Percentiles rank a stretch among this genome's conserved stretches.
Evolutionary conservation across 2,888 invertebrate species (phyloP).

Genomic region (Brassicogethes aeneus): DNA sequence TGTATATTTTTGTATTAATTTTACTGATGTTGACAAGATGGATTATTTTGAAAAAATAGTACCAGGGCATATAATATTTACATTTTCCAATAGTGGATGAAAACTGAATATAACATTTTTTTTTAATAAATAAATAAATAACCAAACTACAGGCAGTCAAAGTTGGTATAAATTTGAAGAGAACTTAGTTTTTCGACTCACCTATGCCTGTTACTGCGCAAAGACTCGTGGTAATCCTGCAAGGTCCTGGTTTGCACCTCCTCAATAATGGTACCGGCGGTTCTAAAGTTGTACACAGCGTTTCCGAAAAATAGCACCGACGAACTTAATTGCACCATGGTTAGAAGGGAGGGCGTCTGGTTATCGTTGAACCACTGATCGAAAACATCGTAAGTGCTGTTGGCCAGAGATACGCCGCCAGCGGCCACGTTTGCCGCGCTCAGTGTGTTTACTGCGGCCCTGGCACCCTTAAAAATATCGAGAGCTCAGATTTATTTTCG

Average conservation of each 20-base stretch:
- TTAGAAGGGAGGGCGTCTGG: constrained; percentile 37
- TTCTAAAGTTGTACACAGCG: constrained; percentile 32
- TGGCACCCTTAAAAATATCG: constrained; percentile 20
- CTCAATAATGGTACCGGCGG: constrained; percentile 31
- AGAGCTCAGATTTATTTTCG: too few species aligned
- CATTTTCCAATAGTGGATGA: too few species aligned
- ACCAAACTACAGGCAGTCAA: too few species aligned
- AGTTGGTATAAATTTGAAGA: too few species aligned
- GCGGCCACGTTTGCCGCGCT: constrained; percentile 27
- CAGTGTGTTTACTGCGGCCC: constrained; percentile 24
- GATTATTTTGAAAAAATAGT: too few species aligned
- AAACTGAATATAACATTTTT: too few species aligned
- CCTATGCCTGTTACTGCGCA: constrained; percentile 47
- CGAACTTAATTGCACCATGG: constrained; percentile 32
- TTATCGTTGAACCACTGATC: constrained; percentile 27
- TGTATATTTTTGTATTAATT: too few species aligned
- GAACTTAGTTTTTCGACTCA: too few species aligned
- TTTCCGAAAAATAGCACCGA: constrained; percentile 33
- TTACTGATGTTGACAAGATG: too few species aligned
- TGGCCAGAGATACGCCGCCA: constrained; percentile 27
- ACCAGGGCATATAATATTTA: too few species aligned
- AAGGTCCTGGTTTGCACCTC: constrained; percentile 47
- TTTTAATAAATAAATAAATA: too few species aligned
- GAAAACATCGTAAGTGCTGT: constrained; percentile 28
- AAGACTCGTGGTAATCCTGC: constrained; percentile 44